These are phyloP conservation scores for Mobula hypostoma DNA, from an alignment of 2,113 vertebrate species.

Conservation along the genomic window DNA sequence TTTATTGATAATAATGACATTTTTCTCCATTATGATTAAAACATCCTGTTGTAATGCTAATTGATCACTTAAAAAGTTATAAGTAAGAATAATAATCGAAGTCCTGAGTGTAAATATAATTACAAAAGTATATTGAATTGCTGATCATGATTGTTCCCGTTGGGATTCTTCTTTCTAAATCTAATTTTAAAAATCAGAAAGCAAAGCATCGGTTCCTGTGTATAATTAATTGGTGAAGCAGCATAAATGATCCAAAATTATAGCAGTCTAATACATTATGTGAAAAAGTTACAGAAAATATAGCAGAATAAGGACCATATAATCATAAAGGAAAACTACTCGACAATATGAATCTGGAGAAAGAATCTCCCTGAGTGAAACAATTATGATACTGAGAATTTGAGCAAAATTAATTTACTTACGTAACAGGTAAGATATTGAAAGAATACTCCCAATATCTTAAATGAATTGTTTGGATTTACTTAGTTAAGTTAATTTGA, in stretches of 20 bases:
- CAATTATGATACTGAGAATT: neutral
- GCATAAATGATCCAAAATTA: neutral
- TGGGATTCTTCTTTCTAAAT: neutral
- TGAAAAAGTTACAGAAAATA: neutral
- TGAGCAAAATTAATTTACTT: too few species aligned
- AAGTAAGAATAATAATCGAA: neutral
- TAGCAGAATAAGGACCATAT: neutral
- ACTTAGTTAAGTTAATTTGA: neutral
- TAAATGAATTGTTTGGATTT: too few species aligned
- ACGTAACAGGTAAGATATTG: too few species aligned
- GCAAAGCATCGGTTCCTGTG: neutral
- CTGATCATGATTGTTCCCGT: neutral
- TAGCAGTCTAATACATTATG: neutral
- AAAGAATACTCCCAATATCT: too few species aligned
- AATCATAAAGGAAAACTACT: neutral
- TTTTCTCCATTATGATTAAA: neutral
- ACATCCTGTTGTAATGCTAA: neutral
- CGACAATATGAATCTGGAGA: neutral
- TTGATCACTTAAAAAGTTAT: neutral
- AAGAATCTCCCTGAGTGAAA: neutral
- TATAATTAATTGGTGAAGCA: neutral
- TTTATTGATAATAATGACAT: neutral
- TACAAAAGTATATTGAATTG: neutral
- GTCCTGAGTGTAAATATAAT: slow-evolving; percentile 11
- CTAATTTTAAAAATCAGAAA: neutral